Percentiles rank a stretch among this genome's conserved stretches.
These are phyloP conservation scores for Drosophila kanekoi DNA, from an alignment of 2,888 invertebrate genomes.

Conservation along the genomic window DNA sequence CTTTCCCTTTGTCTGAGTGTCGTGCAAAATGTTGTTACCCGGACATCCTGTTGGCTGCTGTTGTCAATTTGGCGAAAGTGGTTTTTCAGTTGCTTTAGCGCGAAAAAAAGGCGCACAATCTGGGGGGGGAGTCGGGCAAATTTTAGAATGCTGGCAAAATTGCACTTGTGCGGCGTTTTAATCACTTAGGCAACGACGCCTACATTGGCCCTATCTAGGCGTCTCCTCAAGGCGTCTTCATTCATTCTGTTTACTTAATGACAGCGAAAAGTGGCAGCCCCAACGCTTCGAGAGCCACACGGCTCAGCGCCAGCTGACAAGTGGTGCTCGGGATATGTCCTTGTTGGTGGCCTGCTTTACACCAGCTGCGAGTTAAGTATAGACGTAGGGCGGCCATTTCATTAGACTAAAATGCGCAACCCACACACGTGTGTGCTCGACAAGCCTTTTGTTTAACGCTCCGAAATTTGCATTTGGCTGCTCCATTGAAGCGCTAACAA, in stretches of 20 bases:
- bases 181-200: constrained; percentile 79
- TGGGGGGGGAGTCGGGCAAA: constrained; percentile 5
- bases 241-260: constrained; percentile 80
- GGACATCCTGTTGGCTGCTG: constrained; percentile 66
- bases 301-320: constrained; percentile 66
- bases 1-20: constrained; percentile 40
- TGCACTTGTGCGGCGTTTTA: constrained; percentile 79
- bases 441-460: constrained; percentile 65
- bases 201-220: constrained; percentile 75
- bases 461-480: constrained; percentile 74
- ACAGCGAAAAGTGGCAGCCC: constrained; percentile 77
- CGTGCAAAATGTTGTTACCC: constrained; percentile 66
- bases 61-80: constrained; percentile 84
- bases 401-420: constrained; percentile 72
- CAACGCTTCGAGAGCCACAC: constrained; percentile 56
- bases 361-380: constrained; percentile 26
- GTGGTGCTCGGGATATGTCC: constrained; percentile 54
- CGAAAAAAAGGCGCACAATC: constrained; percentile 74
- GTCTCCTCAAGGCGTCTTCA: constrained; percentile 23
- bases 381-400: constrained; percentile 42
- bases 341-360: constrained; percentile 23
- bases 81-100: constrained; percentile 84
- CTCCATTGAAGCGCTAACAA: constrained; percentile 72
- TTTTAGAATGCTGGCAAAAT: constrained; percentile 50
- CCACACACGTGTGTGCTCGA: constrained; percentile 36